Evolutionary conservation across 1,140 invertebrate genomes (phyloP).

Genomic region (Thalassaphorura encarpata): DNA sequence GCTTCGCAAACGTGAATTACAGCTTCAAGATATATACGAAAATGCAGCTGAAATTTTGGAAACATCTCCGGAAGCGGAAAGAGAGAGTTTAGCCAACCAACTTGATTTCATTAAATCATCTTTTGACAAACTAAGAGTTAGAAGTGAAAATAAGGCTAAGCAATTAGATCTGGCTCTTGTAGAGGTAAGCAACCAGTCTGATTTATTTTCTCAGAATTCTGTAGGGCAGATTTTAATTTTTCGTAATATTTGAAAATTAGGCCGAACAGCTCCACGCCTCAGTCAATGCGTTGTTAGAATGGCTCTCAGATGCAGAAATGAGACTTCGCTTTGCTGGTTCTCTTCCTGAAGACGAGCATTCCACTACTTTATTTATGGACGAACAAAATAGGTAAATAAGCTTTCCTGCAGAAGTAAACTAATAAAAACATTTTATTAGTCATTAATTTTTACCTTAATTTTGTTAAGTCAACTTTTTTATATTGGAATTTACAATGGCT

Average conservation of each 20-base stretch:
- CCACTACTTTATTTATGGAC: slow-evolving; percentile 68
- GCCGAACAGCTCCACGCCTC: slow-evolving; percentile 88
- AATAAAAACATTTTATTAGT: neutral
- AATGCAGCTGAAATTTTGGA: slow-evolving; percentile 79
- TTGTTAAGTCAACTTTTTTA: no score
- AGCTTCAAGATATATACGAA: slow-evolving; percentile 79
- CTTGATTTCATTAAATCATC: slow-evolving; percentile 68
- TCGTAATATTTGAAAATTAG: slow-evolving; percentile 37
- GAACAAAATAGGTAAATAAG: slow-evolving; percentile 60
- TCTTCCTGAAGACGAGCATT: slow-evolving; percentile 81
- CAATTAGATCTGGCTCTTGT: slow-evolving; percentile 71
- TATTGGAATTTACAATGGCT: no score
- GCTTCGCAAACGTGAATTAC: slow-evolving; percentile 68
- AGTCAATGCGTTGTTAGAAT: slow-evolving; percentile 87
- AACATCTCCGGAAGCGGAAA: slow-evolving; percentile 67
- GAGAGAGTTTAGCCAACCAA: slow-evolving; percentile 64
- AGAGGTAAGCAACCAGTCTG: slow-evolving; percentile 36
- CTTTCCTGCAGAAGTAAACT: neutral
- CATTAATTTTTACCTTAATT: neutral
- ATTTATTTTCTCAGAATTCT: neutral
- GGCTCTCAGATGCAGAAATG: slow-evolving; percentile 91
- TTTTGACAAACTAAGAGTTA: slow-evolving; percentile 71
- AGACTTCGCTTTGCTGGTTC: slow-evolving; percentile 76
- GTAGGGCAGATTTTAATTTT: slow-evolving; percentile 1
- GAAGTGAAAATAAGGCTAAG: slow-evolving; percentile 66